Evolutionary conservation across 2,888 invertebrate species (phyloP), one percentile per base, ranked within the genome.

Genomic region (Alcis repandata): DNA sequence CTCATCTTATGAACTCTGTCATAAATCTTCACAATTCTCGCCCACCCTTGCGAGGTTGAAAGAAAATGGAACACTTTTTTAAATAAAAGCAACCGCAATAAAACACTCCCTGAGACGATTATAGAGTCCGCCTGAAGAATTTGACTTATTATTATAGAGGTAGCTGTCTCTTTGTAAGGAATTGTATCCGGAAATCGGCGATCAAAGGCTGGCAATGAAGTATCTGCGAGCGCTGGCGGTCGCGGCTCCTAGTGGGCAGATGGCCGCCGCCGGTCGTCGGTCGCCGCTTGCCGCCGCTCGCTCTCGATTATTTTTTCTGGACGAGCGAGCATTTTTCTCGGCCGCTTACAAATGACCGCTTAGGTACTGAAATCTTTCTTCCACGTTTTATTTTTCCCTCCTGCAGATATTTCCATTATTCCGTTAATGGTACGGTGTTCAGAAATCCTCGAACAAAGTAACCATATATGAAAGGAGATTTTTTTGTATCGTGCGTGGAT

Each of bases 301-400:
- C 79, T 79, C 73, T 75, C 84, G 84, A 88, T 89, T 88, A 89
- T 90, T 91, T 90, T 90, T 90, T 89, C 88, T 87, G 79, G 86
- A 79, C 85, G 87, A 88, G 84, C 82, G 84, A 88, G 83, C 88
- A 90, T 90, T 90, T 90, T 86, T 90, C 90, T 89, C 86, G 80
- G 79, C 85, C 82, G 86, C 88, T 88, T 88, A 91, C 88, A 91
- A 92, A 92, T 90, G 88, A 88, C 90, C 89, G 87, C 86, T 90
- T 86, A 86, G 84, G 85, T 87, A 85, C 84, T 86, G 84, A 86
- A 90, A 89, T 89, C 87, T 86, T 86, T 88, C 83, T 80, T 76
- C 82, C 79, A 83, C 88, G 79, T 88, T 89, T 87, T 88, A 90
- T 88, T 89, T 66, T 85, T 85, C 80, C 77, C 84, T 85, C 81